phyloP scores from a whole-genome alignment of 2,113 vertebrate species.

The Solea senegalensis region DNA sequence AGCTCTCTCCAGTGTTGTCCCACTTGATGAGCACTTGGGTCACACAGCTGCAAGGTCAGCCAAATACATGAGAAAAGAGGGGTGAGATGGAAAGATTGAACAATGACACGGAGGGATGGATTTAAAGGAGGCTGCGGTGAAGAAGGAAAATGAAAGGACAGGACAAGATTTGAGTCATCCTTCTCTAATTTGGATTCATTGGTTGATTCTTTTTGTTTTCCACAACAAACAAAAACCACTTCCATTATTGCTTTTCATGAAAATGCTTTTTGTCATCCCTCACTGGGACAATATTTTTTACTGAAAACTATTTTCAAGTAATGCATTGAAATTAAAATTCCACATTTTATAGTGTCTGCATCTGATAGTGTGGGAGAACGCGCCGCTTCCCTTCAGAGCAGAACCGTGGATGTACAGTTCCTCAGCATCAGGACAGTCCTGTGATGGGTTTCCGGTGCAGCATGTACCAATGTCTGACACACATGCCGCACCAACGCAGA shows the following conservation, averaged over 20 bases:
- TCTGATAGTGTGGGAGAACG: fast-evolving
- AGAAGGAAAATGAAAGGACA: neutral
- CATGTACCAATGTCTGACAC: conserved; percentile 31
- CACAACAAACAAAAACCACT: neutral
- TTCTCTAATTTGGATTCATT: too few species aligned
- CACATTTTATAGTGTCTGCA: neutral
- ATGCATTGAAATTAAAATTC: conserved; percentile 2
- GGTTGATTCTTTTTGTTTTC: neutral
- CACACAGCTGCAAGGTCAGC: conserved; percentile 67
- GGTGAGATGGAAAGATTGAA: neutral
- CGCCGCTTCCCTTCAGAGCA: neutral
- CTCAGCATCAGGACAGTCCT: neutral
- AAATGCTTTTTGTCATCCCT: neutral
- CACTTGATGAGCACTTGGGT: conserved; percentile 69
- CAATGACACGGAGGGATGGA: neutral
- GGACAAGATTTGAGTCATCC: neutral
- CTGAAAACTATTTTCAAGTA: neutral
- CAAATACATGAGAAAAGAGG: conserved; percentile 2
- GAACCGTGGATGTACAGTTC: conserved; percentile 14
- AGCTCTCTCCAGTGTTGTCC: conserved; percentile 59
- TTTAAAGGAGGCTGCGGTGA: neutral
- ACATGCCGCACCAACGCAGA: conserved; percentile 7
- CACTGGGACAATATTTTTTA: neutral
- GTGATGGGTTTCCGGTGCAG: conserved; percentile 22
- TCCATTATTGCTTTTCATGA: too few species aligned